A percentile compares a stretch with the other conserved stretches of the same genome.
These are phyloP conservation scores for Remorina albescens DNA, from an alignment of 2,797 vertebrate species.

Conservation along the genomic window DNA sequence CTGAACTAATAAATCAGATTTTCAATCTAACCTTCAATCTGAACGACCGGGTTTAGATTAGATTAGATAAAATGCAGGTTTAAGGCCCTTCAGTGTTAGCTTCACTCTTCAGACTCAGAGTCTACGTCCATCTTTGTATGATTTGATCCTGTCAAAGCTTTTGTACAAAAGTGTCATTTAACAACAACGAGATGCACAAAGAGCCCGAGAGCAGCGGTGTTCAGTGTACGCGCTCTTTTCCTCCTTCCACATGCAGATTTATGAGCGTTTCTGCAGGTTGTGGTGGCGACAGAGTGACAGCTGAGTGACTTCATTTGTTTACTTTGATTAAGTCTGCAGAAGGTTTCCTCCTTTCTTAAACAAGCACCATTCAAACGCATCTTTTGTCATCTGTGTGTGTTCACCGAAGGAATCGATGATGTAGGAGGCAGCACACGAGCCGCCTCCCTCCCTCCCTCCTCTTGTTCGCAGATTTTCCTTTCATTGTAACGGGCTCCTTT, in stretches of 20 bases:
- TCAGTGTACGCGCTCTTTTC: background rate
- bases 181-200: too few species aligned
- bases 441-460: background rate
- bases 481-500: constrained; percentile 72
- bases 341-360: constrained; percentile 24
- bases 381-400: constrained; percentile 27
- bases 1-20: too few species aligned
- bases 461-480: constrained; percentile 49
- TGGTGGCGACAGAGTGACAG: constrained; percentile 3
- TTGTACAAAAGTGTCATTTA: background rate
- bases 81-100: too few species aligned
- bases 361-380: constrained; percentile 20
- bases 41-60: too few species aligned
- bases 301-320: constrained; percentile 19
- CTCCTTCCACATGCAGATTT: background rate
- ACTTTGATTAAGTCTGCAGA: constrained; percentile 24
- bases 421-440: constrained; percentile 10
- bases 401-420: constrained; percentile 11
- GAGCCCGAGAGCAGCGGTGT: too few species aligned
- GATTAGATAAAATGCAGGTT: too few species aligned
- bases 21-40: too few species aligned
- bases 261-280: constrained; percentile 12
- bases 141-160: background rate
- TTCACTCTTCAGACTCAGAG: too few species aligned
- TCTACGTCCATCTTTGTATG: too few species aligned